Evolutionary conservation across 2,113 vertebrate species (phyloP).

Genomic region (Hypanus sabinus): DNA sequence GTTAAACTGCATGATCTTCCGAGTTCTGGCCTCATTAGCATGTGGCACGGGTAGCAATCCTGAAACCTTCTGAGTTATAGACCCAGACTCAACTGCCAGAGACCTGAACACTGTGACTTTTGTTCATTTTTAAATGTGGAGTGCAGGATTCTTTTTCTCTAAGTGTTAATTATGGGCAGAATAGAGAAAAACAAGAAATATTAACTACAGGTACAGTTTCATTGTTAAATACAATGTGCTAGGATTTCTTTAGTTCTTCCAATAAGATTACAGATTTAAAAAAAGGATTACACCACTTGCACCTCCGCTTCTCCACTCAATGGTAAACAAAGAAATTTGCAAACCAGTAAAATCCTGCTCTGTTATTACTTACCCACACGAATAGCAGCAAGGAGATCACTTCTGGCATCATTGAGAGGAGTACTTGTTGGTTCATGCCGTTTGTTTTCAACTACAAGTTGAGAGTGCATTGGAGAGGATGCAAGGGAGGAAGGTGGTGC

Average conservation of each 20-base stretch:
- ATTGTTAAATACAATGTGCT: background rate
- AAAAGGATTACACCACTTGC: background rate
- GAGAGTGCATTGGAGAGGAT: constrained; percentile 67
- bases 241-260: background rate
- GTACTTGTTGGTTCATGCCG: constrained; percentile 52
- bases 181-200: background rate
- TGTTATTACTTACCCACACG: constrained; percentile 77
- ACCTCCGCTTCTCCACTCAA: too few relatives aligned
- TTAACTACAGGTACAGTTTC: background rate
- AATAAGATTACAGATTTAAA: background rate
- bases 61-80: too few relatives aligned
- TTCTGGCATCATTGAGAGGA: constrained; percentile 74
- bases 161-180: background rate
- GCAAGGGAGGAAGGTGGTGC: constrained; percentile 61
- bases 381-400: constrained; percentile 90
- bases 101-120: too few relatives aligned
- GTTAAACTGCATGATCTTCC: too few relatives aligned
- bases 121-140: background rate
- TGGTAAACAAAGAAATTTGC: background rate
- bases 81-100: too few relatives aligned
- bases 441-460: constrained; percentile 51
- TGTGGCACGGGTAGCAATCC: too few relatives aligned
- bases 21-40: too few relatives aligned
- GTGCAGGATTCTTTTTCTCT: background rate
- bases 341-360: background rate